Percentiles rank a stretch among this genome's conserved stretches.
Conservation (phyloP, 2,797 vertebrate species). For the Phataginus tetradactyla region DNA sequence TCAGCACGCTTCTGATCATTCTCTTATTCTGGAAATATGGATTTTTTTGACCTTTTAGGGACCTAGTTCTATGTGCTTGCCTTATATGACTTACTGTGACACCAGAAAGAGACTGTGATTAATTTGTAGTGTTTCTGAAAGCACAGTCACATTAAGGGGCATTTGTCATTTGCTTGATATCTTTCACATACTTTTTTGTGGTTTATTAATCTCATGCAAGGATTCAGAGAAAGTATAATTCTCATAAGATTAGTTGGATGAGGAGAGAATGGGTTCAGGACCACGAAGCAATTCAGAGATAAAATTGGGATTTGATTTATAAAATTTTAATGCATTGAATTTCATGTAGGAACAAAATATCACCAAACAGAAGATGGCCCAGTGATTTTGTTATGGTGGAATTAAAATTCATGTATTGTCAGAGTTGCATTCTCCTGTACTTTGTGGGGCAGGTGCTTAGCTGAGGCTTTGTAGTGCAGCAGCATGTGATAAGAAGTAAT, state of each 20-base stretch:
- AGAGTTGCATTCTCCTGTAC: background rate
- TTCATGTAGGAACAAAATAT: constrained; percentile 9
- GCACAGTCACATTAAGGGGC: background rate
- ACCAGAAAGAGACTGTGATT: constrained; percentile 69
- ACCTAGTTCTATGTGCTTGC: constrained; percentile 37
- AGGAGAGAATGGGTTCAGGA: background rate
- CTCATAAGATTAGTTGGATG: background rate
- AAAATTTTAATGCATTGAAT: background rate
- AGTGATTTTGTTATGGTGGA: background rate
- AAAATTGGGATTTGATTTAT: constrained; percentile 6
- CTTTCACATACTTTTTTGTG: background rate
- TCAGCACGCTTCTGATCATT: constrained; percentile 75
- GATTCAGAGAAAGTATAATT: background rate
- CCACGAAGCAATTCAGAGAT: background rate
- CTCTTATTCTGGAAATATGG: constrained; percentile 41
- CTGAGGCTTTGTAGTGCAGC: background rate
- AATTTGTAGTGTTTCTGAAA: constrained; percentile 52
- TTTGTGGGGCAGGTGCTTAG: background rate
- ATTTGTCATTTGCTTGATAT: constrained; percentile 12
- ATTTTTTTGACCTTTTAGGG: constrained; percentile 79
- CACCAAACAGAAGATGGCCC: background rate
- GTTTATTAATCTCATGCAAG: background rate
- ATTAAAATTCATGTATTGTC: background rate
- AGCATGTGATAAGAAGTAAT: background rate
- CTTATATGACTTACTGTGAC: constrained; percentile 29